These are phyloP conservation scores for Amiota mariae DNA, from an alignment of 2,888 invertebrate genomes.

Conservation along the genomic window DNA sequence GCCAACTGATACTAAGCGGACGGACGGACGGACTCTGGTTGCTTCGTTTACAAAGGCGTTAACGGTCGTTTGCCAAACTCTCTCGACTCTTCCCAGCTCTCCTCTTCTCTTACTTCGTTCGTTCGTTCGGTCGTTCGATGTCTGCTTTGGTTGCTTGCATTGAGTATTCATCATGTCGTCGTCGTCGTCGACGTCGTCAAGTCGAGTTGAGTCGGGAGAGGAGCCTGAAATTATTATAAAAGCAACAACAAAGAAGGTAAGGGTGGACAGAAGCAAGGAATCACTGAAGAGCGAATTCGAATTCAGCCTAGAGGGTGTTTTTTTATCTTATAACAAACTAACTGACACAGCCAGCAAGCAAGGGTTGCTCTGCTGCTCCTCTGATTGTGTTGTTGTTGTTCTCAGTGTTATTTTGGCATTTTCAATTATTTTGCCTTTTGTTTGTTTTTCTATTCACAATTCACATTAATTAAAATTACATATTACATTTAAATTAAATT, in stretches of 20 bases:
- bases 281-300: conserved; percentile 30
- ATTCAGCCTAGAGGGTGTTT: conserved; percentile 46
- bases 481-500: background rate
- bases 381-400: conserved; percentile 19
- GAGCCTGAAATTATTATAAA: too few species aligned
- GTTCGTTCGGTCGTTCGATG: background rate
- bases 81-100: too few species aligned
- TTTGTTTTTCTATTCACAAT: background rate
- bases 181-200: too few species aligned
- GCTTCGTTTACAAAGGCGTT: conserved; percentile 56
- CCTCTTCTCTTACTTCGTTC: conserved; percentile 29
- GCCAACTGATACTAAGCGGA: conserved; percentile 54
- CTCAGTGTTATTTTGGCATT: conserved; percentile 19
- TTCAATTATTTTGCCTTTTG: background rate
- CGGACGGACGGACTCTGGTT: conserved; percentile 53
- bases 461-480: background rate
- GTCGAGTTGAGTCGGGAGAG: too few species aligned
- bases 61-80: conserved; percentile 48
- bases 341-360: too few species aligned
- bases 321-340: background rate
- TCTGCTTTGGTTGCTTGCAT: background rate
- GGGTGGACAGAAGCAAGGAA: conserved; percentile 25
- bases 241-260: background rate
- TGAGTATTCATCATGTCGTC: too few species aligned
- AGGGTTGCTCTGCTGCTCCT: conserved; percentile 49